A percentile compares a stretch with the other conserved stretches of the same genome.
Conservation (phyloP, 2,797 vertebrate genomes). For the Muscicapa striata region DNA sequence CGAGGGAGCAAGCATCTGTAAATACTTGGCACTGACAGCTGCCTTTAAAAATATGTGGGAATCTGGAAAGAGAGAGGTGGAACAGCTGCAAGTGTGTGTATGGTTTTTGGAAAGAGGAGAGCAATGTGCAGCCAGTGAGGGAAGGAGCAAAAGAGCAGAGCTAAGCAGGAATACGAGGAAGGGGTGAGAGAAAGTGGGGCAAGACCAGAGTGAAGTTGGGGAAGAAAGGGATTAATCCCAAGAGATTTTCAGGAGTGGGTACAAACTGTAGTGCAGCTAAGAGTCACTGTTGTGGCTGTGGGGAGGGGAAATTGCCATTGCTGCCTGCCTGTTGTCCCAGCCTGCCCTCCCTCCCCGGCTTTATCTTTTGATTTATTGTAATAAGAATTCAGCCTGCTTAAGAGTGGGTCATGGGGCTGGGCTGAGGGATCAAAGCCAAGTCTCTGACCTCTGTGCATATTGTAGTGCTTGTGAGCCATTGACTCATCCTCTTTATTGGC, state of each 20-base stretch:
- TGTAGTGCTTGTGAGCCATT: conserved; percentile 11
- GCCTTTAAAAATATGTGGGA: conserved; percentile 13
- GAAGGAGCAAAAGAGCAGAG: not conserved
- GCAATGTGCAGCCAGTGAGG: not conserved
- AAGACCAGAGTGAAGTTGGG: not conserved
- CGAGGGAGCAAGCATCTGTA: conserved; percentile 31
- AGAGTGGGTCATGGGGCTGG: not conserved
- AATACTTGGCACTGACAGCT: conserved; percentile 17
- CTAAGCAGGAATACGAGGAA: not conserved
- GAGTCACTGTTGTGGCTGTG: not conserved
- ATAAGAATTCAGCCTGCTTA: not conserved
- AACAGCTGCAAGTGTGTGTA: not conserved
- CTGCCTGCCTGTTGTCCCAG: not conserved
- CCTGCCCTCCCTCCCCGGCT: not conserved
- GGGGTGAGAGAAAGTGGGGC: not conserved
- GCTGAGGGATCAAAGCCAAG: not conserved
- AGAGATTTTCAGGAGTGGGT: not conserved
- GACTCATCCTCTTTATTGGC: conserved; percentile 40
- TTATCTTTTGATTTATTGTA: not conserved
- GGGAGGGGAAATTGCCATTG: not conserved
- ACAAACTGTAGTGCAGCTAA: not conserved
- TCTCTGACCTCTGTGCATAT: not conserved
- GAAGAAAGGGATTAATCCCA: not conserved
- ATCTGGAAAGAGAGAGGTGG: not conserved
- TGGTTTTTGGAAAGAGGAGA: not conserved